A percentile compares a stretch with the other conserved stretches of the same genome.
phyloP scores from a whole-genome alignment of 1,140 invertebrate species.

The Melipona quadrifasciata region DNA sequence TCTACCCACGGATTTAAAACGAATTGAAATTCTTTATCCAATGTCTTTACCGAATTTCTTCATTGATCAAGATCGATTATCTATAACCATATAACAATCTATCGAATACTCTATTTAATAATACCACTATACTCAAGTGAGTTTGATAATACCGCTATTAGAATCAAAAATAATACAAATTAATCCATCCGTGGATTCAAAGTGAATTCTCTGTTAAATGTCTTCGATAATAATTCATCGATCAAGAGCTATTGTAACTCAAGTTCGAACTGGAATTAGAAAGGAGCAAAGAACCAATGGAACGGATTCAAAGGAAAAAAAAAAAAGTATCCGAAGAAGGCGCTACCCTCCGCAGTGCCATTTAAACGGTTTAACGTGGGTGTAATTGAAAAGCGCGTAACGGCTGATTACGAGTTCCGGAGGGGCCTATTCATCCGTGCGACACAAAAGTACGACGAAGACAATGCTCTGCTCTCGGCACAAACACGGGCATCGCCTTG shows the following conservation, averaged over 20 bases:
- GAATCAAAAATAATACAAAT: too few species aligned
- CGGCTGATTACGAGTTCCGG: constrained; percentile 76
- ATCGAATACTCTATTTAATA: too few species aligned
- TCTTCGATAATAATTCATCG: not conserved
- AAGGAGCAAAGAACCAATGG: not conserved
- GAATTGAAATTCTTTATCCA: not conserved
- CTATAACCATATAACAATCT: too few species aligned
- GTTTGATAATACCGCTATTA: too few species aligned
- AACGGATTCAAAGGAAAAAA: not conserved
- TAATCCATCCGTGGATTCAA: too few species aligned
- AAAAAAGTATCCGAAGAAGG: constrained; percentile 36
- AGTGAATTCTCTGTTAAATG: not conserved
- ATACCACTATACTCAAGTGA: too few species aligned
- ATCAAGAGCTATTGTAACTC: not conserved
- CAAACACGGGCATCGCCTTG: constrained; percentile 69
- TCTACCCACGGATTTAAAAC: not conserved
- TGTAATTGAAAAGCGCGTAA: constrained; percentile 69
- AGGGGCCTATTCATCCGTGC: constrained; percentile 48
- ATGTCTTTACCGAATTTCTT: not conserved
- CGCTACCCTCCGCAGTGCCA: constrained; percentile 42
- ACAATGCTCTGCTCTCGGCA: constrained; percentile 65
- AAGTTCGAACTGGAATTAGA: not conserved
- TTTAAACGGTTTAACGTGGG: constrained; percentile 59
- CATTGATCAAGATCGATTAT: too few species aligned
- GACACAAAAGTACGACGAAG: constrained; percentile 69